Base-by-base conservation (phyloP, 2,113 vertebrate species). In the Sturnus vulgaris region DNA sequence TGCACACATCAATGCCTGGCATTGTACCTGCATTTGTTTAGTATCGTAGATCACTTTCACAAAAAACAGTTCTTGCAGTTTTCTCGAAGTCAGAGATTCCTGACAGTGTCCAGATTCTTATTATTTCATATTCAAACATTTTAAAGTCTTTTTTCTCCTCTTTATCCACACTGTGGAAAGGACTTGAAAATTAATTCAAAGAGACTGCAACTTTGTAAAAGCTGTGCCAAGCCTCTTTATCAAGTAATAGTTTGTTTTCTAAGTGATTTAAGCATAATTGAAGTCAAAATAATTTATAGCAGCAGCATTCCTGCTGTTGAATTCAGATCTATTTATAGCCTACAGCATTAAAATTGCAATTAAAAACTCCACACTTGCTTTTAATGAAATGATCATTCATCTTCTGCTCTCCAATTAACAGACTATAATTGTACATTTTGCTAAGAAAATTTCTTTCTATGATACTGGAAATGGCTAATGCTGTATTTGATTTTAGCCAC, bases 341-440 rank as follows among this genome's bases (percentile, higher is more conserved):
- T 71, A 11, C 24, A 47, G 25, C 22, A 46, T 66, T 87, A 76
- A 79, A 87, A 79, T 75, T 59, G 42, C 53, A 72, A 92, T 66
- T 88, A 86, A 89, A 82, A 17, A 0, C 5, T 30, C 40, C 8
- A 14, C 0, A 1, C 39, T 83, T 71, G 31, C 23, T 75, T 78
- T 57, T 81, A 72, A 55, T 68, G 50, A 81, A 96, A 55, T 75
- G 85, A 66, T 92, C 72, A 70, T 63, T 91, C 64, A 71, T 73
- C 28, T 95, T 86, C 42, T 4, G 47, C 31, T 86, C 33, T 83
- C 44, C 13, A 27, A 49, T 76, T 82, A 86, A 72, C 28, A 64
- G 47, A 76, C 46, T 65, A 88, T 81, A 2, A 47, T 61, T 77
- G 10, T 65, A 10, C 15, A 56, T 86, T 70, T 91, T 60, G 28